Conservation (phyloP, 1,140 invertebrate species). For the Trichoplusia ni region DNA sequence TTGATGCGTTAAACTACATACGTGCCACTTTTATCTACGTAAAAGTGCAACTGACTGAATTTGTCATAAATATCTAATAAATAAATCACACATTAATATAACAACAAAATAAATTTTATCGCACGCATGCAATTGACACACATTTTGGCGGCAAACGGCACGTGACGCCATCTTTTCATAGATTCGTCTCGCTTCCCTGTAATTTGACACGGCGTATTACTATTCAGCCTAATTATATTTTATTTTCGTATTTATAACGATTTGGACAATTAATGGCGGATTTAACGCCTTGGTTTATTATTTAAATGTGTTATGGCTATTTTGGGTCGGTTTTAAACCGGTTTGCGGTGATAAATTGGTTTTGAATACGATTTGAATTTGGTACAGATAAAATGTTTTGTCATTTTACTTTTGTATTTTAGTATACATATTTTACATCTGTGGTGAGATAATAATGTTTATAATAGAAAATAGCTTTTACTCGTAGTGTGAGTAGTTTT, state of each 20-base stretch:
- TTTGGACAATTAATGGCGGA: slow-evolving; percentile 38
- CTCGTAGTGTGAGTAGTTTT: too few species aligned
- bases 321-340: slow-evolving; percentile 1
- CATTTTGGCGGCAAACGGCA: slow-evolving; percentile 58
- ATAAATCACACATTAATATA: not conserved
- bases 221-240: slow-evolving; percentile 21
- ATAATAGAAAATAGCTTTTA: too few species aligned
- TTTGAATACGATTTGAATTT: too few species aligned
- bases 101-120: slow-evolving; percentile 39
- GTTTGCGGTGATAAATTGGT: slow-evolving; percentile 7
- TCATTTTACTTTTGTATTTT: too few species aligned
- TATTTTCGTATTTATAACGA: slow-evolving; percentile 48
- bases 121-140: slow-evolving; percentile 55
- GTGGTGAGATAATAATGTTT: too few species aligned
- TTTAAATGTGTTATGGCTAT: slow-evolving; percentile 44
- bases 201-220: not conserved
- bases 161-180: slow-evolving; percentile 64
- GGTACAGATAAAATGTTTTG: too few species aligned
- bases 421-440: too few species aligned
- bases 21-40: too few species aligned
- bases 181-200: slow-evolving; percentile 50
- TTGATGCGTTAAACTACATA: too few species aligned
- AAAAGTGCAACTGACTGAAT: not conserved
- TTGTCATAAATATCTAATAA: not conserved
- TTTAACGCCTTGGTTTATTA: slow-evolving; percentile 47